These are phyloP conservation scores for Corbicula japonica DNA, from an alignment of 2,888 invertebrate species.

Conservation along the genomic window DNA sequence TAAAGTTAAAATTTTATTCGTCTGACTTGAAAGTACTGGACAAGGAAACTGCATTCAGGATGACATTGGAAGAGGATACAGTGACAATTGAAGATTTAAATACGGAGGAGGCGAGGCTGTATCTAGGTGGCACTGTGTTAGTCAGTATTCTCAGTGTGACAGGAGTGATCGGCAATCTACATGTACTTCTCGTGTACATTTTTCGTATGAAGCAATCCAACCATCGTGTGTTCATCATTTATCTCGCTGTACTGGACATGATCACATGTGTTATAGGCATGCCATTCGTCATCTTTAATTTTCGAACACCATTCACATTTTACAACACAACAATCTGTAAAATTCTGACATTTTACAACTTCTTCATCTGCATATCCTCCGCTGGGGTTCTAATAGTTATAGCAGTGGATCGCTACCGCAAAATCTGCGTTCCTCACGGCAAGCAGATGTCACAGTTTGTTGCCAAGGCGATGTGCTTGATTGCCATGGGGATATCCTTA, in stretches of 20 bases:
- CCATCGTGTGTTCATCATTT: conserved; percentile 67
- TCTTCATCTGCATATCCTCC: conserved; percentile 62
- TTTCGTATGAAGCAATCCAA: conserved; percentile 60
- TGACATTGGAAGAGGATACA: too few species aligned
- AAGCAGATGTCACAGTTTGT: conserved; percentile 53
- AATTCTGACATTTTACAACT: conserved; percentile 64
- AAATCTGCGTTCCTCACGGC: conserved; percentile 64
- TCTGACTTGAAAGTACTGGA: too few species aligned
- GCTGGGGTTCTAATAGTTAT: conserved; percentile 65
- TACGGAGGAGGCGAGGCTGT: conserved; percentile 43
- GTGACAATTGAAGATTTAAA: conserved; percentile 65
- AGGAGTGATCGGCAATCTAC: conserved; percentile 67
- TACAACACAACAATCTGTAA: conserved; percentile 63
- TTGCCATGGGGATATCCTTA: conserved; percentile 48
- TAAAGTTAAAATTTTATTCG: too few species aligned
- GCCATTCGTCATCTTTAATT: conserved; percentile 64
- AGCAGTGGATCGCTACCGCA: conserved; percentile 67
- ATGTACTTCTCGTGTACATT: conserved; percentile 64
- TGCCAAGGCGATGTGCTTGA: conserved; percentile 56
- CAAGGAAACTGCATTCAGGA: too few species aligned
- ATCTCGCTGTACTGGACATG: conserved; percentile 62
- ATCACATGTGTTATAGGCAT: conserved; percentile 63
- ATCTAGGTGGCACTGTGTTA: conserved; percentile 64
- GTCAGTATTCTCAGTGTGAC: conserved; percentile 51
- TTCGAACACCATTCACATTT: conserved; percentile 57